These are phyloP conservation scores for Planococcus citri DNA, from an alignment of 1,140 invertebrate genomes.

Conservation along the genomic window DNA sequence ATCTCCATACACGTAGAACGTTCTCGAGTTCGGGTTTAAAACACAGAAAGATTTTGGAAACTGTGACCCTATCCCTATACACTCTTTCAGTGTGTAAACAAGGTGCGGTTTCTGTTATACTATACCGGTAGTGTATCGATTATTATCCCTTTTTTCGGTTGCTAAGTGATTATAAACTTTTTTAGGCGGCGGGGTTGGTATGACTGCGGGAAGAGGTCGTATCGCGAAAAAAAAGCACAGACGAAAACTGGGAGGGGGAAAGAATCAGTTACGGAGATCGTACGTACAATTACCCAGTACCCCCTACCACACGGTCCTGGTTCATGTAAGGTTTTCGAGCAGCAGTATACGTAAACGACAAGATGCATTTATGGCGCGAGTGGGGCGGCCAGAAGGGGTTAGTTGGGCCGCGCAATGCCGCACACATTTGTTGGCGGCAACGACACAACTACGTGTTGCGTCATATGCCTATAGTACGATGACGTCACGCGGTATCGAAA, in stretches of 20 bases:
- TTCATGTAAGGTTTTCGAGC: slow-evolving; percentile 28
- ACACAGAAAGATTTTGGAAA: slow-evolving; percentile 3
- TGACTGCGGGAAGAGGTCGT: slow-evolving; percentile 13
- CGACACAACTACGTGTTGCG: slow-evolving; percentile 29
- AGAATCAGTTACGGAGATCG: slow-evolving; percentile 18
- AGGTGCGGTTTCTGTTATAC: slow-evolving; percentile 17
- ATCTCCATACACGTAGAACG: not conserved
- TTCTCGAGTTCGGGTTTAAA: not conserved
- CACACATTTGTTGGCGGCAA: slow-evolving; percentile 28
- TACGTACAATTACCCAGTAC: slow-evolving; percentile 15
- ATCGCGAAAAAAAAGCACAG: slow-evolving; percentile 12
- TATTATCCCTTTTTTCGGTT: slow-evolving; percentile 27
- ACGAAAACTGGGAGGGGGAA: slow-evolving; percentile 9
- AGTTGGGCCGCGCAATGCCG: not conserved
- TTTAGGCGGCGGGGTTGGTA: slow-evolving; percentile 22
- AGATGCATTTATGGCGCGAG: slow-evolving; percentile 4
- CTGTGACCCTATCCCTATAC: slow-evolving; percentile 15
- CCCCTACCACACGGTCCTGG: not conserved
- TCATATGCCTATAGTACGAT: slow-evolving; percentile 33
- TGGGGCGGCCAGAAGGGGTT: not conserved
- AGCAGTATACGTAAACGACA: too few relatives aligned
- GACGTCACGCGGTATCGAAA: slow-evolving; percentile 40
- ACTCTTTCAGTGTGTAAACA: slow-evolving; percentile 5
- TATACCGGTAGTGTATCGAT: slow-evolving; percentile 24
- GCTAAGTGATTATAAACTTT: slow-evolving; percentile 28